Evolutionary conservation across 2,113 vertebrate species (phyloP).

Genomic region (Anguilla rostrata): DNA sequence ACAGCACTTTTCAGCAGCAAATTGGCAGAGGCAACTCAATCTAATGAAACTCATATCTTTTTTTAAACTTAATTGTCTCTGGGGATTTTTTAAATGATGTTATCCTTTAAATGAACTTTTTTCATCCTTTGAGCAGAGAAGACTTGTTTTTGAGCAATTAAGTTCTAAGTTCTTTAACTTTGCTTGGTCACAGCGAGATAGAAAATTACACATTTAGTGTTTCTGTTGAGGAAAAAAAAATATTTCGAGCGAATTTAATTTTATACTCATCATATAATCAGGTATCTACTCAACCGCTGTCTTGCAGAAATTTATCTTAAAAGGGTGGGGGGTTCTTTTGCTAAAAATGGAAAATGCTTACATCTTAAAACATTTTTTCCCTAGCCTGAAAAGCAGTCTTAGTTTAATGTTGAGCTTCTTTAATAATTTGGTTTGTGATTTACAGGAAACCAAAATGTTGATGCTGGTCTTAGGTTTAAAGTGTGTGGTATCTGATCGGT

Average conservation of each 20-base stretch:
- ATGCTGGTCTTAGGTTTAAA: not conserved
- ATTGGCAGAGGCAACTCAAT: not conserved
- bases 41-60: not conserved
- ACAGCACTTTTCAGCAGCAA: constrained; percentile 15
- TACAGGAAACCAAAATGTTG: not conserved
- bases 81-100: constrained; percentile 14
- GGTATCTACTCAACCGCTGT: not conserved
- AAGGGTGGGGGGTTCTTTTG: not conserved
- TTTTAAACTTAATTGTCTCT: constrained; percentile 15
- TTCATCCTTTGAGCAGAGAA: not conserved
- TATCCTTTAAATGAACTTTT: constrained; percentile 21
- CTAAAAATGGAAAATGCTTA: not conserved
- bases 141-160: constrained; percentile 21
- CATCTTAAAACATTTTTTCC: not conserved
- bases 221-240: constrained; percentile 1
- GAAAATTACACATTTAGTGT: constrained; percentile 18
- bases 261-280: not conserved
- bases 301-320: not conserved
- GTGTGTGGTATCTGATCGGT: not conserved
- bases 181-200: not conserved
- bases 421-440: not conserved
- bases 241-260: not conserved
- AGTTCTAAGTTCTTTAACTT: not conserved
- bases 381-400: not conserved
- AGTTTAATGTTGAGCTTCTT: not conserved